Evolutionary conservation across 2,888 invertebrate species (phyloP).

Genomic region (Metopia argyrocephala): DNA sequence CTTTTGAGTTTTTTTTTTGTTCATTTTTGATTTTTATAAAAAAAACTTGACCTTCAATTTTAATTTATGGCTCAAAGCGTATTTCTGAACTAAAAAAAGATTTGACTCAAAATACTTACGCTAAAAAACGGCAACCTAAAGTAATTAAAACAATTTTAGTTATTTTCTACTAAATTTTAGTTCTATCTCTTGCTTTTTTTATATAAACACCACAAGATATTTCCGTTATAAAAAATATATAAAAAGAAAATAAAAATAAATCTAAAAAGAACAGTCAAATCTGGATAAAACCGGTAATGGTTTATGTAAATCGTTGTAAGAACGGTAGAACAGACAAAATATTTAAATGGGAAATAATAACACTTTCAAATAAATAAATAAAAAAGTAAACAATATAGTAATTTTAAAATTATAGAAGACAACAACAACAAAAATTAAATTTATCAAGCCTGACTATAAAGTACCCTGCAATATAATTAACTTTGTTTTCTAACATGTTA

Average conservation of each 20-base stretch:
- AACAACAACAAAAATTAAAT: neutral
- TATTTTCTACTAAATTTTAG: conserved; percentile 14
- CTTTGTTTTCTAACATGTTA: too few relatives aligned
- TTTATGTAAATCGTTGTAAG: neutral
- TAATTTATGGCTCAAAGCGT: conserved; percentile 54
- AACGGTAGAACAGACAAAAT: neutral
- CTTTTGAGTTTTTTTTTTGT: neutral
- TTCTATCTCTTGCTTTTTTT: neutral
- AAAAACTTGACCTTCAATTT: conserved; percentile 57
- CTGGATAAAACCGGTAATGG: neutral
- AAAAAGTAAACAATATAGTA: neutral
- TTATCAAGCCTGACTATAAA: too few relatives aligned
- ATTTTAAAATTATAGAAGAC: neutral
- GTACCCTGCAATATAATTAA: too few relatives aligned
- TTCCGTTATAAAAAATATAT: conserved; percentile 37
- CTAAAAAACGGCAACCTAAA: conserved; percentile 30
- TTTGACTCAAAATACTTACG: neutral
- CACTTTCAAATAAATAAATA: neutral
- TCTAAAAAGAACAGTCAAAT: neutral
- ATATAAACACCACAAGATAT: conserved; percentile 22
- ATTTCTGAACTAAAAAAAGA: neutral
- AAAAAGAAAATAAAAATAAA: conserved; percentile 16
- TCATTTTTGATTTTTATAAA: conserved; percentile 11
- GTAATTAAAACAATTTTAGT: conserved; percentile 57
- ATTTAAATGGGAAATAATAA: neutral